phyloP scores from a whole-genome alignment of 2,888 invertebrate genomes.

The Drosophila maculinotata region DNA sequence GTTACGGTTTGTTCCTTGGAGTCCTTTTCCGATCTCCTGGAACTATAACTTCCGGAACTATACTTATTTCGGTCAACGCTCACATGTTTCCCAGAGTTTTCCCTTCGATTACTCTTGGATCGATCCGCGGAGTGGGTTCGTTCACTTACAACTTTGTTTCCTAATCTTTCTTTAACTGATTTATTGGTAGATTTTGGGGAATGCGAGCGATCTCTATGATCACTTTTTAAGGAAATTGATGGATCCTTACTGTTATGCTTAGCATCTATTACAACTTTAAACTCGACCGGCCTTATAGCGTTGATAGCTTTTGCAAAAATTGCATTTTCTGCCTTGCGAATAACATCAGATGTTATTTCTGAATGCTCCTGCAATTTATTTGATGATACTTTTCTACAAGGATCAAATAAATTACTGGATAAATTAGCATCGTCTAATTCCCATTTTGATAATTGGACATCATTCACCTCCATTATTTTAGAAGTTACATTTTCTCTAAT shows the following conservation, averaged over 20 bases:
- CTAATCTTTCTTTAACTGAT: conserved; percentile 92
- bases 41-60: conserved; percentile 34
- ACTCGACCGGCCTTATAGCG: conserved; percentile 91
- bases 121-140: conserved; percentile 61
- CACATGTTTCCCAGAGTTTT: conserved; percentile 25
- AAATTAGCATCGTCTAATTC: conserved; percentile 94
- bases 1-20: conserved; percentile 39
- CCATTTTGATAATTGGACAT: conserved; percentile 95
- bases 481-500: conserved; percentile 32
- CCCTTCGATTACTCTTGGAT: conserved; percentile 37
- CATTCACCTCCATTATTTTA: conserved; percentile 67
- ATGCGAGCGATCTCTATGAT: conserved; percentile 61
- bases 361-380: conserved; percentile 85
- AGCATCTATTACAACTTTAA: conserved; percentile 84
- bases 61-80: conserved; percentile 34
- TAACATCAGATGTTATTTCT: conserved; percentile 93
- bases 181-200: conserved; percentile 64
- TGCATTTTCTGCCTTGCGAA: conserved; percentile 96
- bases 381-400: conserved; percentile 85
- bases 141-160: conserved; percentile 85
- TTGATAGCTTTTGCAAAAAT: conserved; percentile 95
- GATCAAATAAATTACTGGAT: conserved; percentile 85
- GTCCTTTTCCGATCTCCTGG: conserved; percentile 51
- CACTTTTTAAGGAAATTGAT: conserved; percentile 65
- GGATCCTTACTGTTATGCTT: conserved; percentile 85